These are phyloP conservation scores for Amyelois transitella DNA, from an alignment of 1,140 invertebrate genomes.

Conservation along the genomic window DNA sequence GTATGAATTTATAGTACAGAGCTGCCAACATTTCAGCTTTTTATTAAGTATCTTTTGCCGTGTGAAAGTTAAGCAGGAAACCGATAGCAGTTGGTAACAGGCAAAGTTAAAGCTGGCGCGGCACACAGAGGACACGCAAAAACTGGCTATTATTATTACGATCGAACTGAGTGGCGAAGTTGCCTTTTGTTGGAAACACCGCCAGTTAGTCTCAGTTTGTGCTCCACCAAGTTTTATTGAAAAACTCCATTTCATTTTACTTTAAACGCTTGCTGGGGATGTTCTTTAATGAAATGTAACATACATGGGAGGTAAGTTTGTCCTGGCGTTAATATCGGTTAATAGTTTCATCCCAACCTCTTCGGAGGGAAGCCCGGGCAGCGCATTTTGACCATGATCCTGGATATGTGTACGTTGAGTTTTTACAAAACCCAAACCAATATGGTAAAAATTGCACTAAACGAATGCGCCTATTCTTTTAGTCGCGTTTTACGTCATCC, in stretches of 20 bases:
- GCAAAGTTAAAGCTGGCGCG: conserved; percentile 15
- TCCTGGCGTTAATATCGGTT: too few species aligned
- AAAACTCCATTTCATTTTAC: conserved; percentile 5
- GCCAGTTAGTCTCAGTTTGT: conserved; percentile 11
- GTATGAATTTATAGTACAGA: background rate
- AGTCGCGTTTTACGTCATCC: too few species aligned
- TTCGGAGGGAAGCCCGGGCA: too few species aligned
- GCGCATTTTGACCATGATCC: too few species aligned
- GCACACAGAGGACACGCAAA: conserved; percentile 6
- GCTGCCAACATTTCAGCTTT: background rate
- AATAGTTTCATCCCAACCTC: too few species aligned
- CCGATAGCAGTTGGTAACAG: conserved; percentile 10
- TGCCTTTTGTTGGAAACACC: conserved; percentile 18
- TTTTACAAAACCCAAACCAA: too few species aligned
- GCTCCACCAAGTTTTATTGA: conserved; percentile 10
- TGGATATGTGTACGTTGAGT: too few species aligned
- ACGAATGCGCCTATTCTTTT: too few species aligned
- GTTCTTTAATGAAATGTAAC: too few species aligned
- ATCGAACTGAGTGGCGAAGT: conserved; percentile 22
- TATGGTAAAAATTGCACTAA: too few species aligned
- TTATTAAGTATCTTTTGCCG: background rate
- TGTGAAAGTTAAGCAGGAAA: background rate
- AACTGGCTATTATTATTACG: conserved; percentile 18
- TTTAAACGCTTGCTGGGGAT: background rate
- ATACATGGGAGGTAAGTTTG: too few species aligned